phyloP scores from a whole-genome alignment of 2,888 invertebrate species.

The Diadegma fenestrale region DNA sequence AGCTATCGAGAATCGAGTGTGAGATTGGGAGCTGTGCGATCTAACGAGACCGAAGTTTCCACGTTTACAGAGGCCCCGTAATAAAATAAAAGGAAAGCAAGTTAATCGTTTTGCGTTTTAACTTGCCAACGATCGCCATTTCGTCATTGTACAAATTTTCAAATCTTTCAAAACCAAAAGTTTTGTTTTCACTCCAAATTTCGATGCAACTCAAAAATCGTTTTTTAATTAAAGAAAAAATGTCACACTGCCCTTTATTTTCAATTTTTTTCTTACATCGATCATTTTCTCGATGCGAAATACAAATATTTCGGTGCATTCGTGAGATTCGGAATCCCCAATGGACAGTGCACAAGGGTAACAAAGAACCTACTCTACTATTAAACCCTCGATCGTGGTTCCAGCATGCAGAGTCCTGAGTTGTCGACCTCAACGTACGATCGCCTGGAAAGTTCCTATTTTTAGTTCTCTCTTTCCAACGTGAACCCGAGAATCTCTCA shows the following conservation, averaged over 20 bases:
- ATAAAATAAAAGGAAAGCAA: not conserved
- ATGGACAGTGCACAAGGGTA: slow-evolving; percentile 19
- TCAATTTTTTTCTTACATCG: not conserved
- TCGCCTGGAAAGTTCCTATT: slow-evolving; percentile 67
- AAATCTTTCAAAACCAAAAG: no score
- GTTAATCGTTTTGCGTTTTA: not conserved
- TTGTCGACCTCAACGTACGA: slow-evolving; percentile 56
- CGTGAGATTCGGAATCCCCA: slow-evolving; percentile 7
- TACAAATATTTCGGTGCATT: slow-evolving; percentile 28
- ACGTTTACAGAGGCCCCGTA: not conserved
- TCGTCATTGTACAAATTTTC: not conserved
- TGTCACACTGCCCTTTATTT: not conserved
- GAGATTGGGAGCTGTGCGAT: slow-evolving; percentile 1
- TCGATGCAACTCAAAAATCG: not conserved
- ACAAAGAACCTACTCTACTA: slow-evolving; percentile 46
- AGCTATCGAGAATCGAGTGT: slow-evolving; percentile 18
- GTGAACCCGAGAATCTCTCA: slow-evolving; percentile 58
- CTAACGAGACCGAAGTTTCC: slow-evolving; percentile 1
- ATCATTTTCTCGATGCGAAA: not conserved
- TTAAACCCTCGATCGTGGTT: slow-evolving; percentile 40
- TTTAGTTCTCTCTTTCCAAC: slow-evolving; percentile 65
- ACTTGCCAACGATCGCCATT: not conserved
- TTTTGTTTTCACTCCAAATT: not conserved
- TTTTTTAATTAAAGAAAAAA: not conserved
- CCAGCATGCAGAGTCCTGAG: slow-evolving; percentile 39